These are phyloP conservation scores for Bombus terrestris DNA, from an alignment of 1,140 invertebrate genomes.

Conservation along the genomic window DNA sequence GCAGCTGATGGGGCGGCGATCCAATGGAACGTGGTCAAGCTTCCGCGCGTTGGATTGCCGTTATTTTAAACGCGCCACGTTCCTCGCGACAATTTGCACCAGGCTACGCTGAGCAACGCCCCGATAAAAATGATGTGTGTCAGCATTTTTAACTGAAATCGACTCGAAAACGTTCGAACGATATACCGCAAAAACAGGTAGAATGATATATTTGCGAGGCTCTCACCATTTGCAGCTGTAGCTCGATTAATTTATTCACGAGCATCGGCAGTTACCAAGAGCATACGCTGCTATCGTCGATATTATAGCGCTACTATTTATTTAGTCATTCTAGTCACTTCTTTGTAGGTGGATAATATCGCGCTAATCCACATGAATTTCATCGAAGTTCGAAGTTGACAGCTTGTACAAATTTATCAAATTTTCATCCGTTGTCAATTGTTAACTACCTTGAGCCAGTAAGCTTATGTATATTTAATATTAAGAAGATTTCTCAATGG, in stretches of 20 bases:
- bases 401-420: neutral
- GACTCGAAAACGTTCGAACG: neutral
- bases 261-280: neutral
- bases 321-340: neutral
- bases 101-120: neutral
- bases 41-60: conserved; percentile 32
- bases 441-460: neutral
- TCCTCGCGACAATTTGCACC: conserved; percentile 18
- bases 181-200: neutral
- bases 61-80: conserved; percentile 33
- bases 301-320: neutral
- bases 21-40: conserved; percentile 30
- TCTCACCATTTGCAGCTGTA: neutral
- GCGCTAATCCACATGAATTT: neutral
- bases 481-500: neutral
- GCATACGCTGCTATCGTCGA: neutral
- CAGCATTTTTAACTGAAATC: neutral
- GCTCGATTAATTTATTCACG: neutral
- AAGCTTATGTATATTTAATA: neutral
- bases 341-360: neutral
- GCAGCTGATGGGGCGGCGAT: conserved; percentile 27
- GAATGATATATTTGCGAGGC: neutral
- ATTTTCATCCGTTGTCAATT: neutral
- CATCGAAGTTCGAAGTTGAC: neutral
- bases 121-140: conserved; percentile 26